A percentile compares a stretch with the other conserved stretches of the same genome.
Evolutionary conservation across 30 jellyfish, hydroid and myxozoan species (phyloP).

Genomic region (Hydractinia symbiolongicarpus): DNA sequence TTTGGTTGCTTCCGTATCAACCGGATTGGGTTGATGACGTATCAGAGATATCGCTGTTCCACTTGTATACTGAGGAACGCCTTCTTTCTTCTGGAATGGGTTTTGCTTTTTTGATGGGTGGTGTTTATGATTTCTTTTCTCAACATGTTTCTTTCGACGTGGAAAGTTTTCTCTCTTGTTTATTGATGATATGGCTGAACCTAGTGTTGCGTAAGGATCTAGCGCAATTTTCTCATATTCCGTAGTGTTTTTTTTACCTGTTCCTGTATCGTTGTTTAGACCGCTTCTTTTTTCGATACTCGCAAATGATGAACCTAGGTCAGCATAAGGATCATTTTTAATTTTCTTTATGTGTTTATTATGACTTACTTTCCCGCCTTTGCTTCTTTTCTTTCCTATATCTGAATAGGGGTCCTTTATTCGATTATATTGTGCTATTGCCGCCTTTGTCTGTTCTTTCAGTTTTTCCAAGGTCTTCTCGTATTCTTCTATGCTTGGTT

Average conservation of each 20-base stretch:
- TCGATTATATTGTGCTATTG: slow-evolving; percentile 24
- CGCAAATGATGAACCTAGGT: slow-evolving; percentile 52
- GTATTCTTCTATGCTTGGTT: slow-evolving; percentile 32
- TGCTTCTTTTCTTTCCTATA: slow-evolving; percentile 38
- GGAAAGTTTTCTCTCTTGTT: slow-evolving; percentile 23
- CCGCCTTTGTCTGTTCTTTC: slow-evolving; percentile 33
- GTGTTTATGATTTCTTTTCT: not conserved
- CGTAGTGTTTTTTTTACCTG: slow-evolving; percentile 24
- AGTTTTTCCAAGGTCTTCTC: slow-evolving; percentile 1
- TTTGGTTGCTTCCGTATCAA: slow-evolving; percentile 7
- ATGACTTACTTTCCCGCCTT: not conserved
- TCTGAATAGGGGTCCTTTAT: slow-evolving; percentile 61
- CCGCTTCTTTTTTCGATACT: slow-evolving; percentile 32
- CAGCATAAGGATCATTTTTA: slow-evolving; percentile 44
- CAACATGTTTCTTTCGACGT: not conserved
- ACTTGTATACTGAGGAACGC: not conserved
- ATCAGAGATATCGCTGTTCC: slow-evolving; percentile 18
- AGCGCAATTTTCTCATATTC: slow-evolving; percentile 19
- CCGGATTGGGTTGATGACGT: slow-evolving; percentile 5
- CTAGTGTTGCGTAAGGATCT: slow-evolving; percentile 45
- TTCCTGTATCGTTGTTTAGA: slow-evolving; percentile 31
- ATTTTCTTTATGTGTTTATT: not conserved
- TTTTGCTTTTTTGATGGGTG: not conserved
- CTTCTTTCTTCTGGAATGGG: slow-evolving; percentile 13
- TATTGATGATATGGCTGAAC: slow-evolving; percentile 23